Conservation (phyloP, 2,113 vertebrate genomes). For the Oreochromis aureus region DNA sequence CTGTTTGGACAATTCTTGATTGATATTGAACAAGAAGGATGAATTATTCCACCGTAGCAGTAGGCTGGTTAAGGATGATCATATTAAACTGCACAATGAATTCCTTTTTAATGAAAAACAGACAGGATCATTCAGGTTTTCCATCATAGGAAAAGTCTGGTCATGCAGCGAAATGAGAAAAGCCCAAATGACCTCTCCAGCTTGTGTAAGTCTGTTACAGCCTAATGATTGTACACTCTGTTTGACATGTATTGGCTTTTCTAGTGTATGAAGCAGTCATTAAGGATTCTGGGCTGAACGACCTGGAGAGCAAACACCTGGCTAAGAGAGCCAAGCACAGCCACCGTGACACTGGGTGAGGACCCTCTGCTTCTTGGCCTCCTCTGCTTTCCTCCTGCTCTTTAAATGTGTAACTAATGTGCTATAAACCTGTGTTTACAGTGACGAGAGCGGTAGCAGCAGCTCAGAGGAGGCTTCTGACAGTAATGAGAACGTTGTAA, state of each 20-base stretch:
- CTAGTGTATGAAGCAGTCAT: slow-evolving; percentile 80
- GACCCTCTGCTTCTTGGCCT: not conserved
- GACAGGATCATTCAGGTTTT: not conserved
- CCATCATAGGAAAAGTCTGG: not conserved
- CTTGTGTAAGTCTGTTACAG: not conserved
- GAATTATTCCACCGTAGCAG: not conserved
- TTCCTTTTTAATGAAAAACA: not conserved
- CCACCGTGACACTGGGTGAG: slow-evolving; percentile 74
- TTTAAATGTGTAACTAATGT: not conserved
- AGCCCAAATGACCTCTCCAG: not conserved
- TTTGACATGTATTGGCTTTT: not conserved
- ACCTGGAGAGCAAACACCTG: slow-evolving; percentile 79
- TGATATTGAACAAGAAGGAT: not conserved
- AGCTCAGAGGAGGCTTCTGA: slow-evolving; percentile 75
- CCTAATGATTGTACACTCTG: not conserved
- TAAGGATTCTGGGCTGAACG: slow-evolving; percentile 70
- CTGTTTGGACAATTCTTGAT: not conserved
- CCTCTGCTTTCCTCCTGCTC: not conserved
- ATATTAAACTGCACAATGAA: not conserved
- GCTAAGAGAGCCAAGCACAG: slow-evolving; percentile 80
- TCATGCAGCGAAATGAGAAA: not conserved
- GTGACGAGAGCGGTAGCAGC: slow-evolving; percentile 68
- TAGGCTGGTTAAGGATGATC: not conserved
- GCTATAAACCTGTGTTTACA: not conserved
- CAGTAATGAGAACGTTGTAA: slow-evolving; percentile 77